These are phyloP conservation scores for Hozukius guyotensis DNA, from an alignment of 2,797 vertebrate species.

Conservation along the genomic window DNA sequence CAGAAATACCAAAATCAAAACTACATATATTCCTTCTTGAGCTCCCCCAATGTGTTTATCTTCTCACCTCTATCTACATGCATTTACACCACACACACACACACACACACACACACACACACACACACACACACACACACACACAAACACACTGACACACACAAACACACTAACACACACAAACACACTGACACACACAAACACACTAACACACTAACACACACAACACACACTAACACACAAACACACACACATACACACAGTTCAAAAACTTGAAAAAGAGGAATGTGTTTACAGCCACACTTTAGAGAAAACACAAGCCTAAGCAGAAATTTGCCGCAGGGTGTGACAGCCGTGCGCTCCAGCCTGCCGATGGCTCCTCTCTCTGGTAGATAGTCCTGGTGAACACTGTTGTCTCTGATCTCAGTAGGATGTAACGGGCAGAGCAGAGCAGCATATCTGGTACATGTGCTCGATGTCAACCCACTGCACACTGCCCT, in stretches of 20 bases:
- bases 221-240: neutral
- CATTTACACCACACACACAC: neutral
- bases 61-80: neutral
- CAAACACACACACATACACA: neutral
- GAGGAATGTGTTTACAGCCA: neutral
- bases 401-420: neutral
- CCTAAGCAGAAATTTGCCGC: neutral
- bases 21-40: neutral
- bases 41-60: neutral
- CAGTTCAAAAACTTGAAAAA: neutral
- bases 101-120: neutral
- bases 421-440: conserved; percentile 13
- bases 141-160: neutral
- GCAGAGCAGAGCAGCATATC: neutral
- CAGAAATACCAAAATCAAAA: neutral
- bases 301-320: conserved; percentile 12
- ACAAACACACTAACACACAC: neutral
- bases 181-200: too few species aligned
- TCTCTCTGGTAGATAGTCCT: conserved; percentile 3
- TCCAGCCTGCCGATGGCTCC: neutral
- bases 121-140: too few species aligned
- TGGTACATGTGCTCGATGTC: neutral
- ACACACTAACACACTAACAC: too few species aligned
- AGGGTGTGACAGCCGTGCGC: neutral
- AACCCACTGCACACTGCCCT: conserved; percentile 11